These are phyloP conservation scores for Chiridota heheva DNA, from an alignment of 35 echinoderm and acorn worm species.

Conservation along the genomic window DNA sequence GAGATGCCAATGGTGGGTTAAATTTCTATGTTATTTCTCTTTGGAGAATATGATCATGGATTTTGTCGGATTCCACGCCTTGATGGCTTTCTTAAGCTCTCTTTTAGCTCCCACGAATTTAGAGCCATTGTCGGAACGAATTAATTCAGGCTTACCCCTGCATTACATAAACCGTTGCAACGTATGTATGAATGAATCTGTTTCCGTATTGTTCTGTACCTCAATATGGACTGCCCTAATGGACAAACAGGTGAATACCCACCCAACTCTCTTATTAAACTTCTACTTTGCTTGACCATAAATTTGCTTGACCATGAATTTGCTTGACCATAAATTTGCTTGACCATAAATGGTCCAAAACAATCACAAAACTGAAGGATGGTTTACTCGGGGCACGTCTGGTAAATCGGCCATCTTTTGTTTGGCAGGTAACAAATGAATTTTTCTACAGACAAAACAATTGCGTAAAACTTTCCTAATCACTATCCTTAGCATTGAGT, in stretches of 20 bases:
- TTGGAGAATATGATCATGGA: neutral
- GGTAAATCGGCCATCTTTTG: constrained; percentile 47
- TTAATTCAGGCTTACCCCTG: constrained; percentile 27
- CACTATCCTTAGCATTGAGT: neutral
- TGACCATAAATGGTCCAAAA: constrained; percentile 36
- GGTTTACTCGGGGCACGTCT: neutral
- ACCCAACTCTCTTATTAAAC: neutral
- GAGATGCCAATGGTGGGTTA: neutral
- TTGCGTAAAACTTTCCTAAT: neutral
- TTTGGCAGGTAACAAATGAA: neutral
- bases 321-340: no score
- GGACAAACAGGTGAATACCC: neutral
- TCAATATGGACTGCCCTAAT: neutral
- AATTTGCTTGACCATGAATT: no score
- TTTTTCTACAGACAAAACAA: constrained; percentile 45
- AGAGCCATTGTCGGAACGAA: constrained; percentile 49
- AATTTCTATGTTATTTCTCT: constrained; percentile 1
- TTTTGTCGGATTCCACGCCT: constrained; percentile 20
- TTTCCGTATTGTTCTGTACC: neutral
- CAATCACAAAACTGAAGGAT: neutral
- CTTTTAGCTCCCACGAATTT: constrained; percentile 51
- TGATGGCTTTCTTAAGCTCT: constrained; percentile 21
- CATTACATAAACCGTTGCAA: constrained; percentile 44
- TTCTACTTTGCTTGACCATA: no score
- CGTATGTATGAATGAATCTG: constrained; percentile 13